Evolutionary conservation across 2,797 vertebrate species (phyloP), one percentile per base, ranked within the genome.

Genomic region (Macropodus opercularis): DNA sequence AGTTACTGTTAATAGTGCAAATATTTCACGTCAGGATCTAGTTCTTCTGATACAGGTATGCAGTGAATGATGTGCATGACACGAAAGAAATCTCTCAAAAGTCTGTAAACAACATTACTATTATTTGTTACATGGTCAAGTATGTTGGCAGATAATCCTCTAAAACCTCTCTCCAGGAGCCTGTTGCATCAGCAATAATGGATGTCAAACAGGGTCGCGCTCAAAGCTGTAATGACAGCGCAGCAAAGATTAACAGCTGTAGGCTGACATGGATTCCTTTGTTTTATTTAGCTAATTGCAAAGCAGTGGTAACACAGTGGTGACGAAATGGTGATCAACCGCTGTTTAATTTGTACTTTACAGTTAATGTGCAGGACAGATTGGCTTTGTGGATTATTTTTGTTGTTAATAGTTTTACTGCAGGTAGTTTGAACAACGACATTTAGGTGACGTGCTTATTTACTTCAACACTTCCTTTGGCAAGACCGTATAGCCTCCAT

Each of bases 101-200:
- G n/a, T n/a, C n/a, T n/a, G n/a, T n/a, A n/a, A n/a, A n/a, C n/a
- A n/a, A n/a, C n/a, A n/a, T n/a, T n/a, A n/a, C n/a, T n/a, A n/a
- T n/a, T n/a, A n/a, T n/a, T n/a, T n/a, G 71, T 74, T 58, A 68
- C 52, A 47, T 54, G 48, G 60, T 54, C 66, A 59, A 75, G 72
- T 75, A 47, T 63, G 35, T 50, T 10, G 46, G 39, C 50, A 50
- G 69, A 64, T 24, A 56, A 48, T 53, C 50, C 56, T 69, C 50
- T 39, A 22, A 76, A 53, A 66, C 34, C 50, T 11, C n/a, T 8
- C 6, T 15, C 6, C 11, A 34, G 13, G 15, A 2, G n/a, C 41
- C 26, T 36, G 53, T 41, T 44, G 51, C 51, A 46, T 59, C 54
- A 32, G 48, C 43, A 26, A 42, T 21, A 26, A 65, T 19, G n/a